phyloP scores from a whole-genome alignment of 2,113 vertebrate genomes.

The Henicopernis longicauda region DNA sequence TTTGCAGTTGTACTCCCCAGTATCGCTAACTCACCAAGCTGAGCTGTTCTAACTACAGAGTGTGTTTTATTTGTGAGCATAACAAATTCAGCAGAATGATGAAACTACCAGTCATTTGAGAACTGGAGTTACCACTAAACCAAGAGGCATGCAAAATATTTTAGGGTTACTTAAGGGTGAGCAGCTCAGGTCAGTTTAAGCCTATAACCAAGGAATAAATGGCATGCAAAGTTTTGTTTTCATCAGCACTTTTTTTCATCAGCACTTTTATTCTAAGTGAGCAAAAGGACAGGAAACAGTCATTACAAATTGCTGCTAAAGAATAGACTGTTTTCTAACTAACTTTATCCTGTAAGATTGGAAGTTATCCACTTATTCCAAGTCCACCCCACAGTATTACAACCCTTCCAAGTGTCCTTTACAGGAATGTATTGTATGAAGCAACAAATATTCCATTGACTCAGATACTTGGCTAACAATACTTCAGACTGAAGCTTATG shows the following conservation, averaged over 20 bases:
- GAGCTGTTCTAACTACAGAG: not conserved
- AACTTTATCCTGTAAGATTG: rapidly evolving
- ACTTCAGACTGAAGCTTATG: not conserved
- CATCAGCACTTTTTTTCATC: not conserved
- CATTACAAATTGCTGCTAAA: not conserved
- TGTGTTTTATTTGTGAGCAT: not conserved
- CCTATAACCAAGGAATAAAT: not conserved
- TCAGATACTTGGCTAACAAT: not conserved
- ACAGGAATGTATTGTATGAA: rapidly evolving
- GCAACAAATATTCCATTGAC: not conserved
- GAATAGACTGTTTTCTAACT: not conserved
- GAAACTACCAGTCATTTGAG: not conserved
- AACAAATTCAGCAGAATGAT: not conserved
- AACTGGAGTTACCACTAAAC: not conserved
- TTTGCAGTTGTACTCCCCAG: not conserved
- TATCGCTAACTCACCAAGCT: not conserved
- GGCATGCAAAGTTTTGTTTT: not conserved
- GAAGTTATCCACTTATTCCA: not conserved
- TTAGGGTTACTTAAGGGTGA: not conserved
- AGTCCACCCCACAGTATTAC: not conserved
- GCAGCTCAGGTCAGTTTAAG: not conserved
- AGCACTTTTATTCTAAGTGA: not conserved
- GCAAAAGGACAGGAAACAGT: not conserved
- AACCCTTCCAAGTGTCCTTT: not conserved
- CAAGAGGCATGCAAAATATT: not conserved